These are phyloP conservation scores for Biston stratarius DNA, from an alignment of 2,888 invertebrate genomes.

Conservation along the genomic window DNA sequence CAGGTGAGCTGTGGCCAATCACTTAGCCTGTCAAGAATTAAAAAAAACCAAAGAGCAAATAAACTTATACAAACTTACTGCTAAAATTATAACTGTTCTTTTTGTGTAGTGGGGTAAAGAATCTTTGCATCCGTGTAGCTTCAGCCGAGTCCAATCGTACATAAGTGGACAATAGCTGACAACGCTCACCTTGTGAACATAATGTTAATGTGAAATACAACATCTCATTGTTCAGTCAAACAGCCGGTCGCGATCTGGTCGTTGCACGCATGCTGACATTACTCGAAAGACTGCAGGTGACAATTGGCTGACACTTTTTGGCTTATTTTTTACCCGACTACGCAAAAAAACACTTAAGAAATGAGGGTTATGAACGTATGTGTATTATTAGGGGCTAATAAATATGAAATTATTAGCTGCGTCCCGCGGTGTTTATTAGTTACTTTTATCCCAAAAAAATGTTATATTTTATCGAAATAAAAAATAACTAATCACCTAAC, in stretches of 20 bases:
- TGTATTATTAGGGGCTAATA: too few relatives aligned
- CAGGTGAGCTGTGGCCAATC: too few relatives aligned
- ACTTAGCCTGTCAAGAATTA: too few relatives aligned
- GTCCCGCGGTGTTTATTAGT: too few relatives aligned
- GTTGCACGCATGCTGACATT: slow-evolving; percentile 40
- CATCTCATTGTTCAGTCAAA: slow-evolving; percentile 84
- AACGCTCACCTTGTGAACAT: slow-evolving; percentile 83
- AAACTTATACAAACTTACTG: too few relatives aligned
- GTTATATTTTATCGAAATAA: too few relatives aligned
- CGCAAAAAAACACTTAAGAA: too few relatives aligned
- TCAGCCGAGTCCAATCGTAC: slow-evolving; percentile 58
- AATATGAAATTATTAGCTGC: too few relatives aligned
- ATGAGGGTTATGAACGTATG: neutral
- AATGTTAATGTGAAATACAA: slow-evolving; percentile 86
- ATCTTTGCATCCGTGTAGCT: slow-evolving; percentile 55
- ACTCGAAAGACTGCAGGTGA: slow-evolving; percentile 40
- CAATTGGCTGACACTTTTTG: slow-evolving; percentile 47
- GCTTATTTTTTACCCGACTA: slow-evolving; percentile 2
- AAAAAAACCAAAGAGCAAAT: too few relatives aligned
- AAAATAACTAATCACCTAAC: too few relatives aligned
- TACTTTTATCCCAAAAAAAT: too few relatives aligned
- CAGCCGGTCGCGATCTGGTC: slow-evolving; percentile 49
- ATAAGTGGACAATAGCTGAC: slow-evolving; percentile 84
- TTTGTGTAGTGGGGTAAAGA: neutral
- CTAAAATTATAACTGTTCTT: too few relatives aligned